phyloP scores from a whole-genome alignment of 92 coral and sea anemone genomes.

The Phenganax marumi region DNA sequence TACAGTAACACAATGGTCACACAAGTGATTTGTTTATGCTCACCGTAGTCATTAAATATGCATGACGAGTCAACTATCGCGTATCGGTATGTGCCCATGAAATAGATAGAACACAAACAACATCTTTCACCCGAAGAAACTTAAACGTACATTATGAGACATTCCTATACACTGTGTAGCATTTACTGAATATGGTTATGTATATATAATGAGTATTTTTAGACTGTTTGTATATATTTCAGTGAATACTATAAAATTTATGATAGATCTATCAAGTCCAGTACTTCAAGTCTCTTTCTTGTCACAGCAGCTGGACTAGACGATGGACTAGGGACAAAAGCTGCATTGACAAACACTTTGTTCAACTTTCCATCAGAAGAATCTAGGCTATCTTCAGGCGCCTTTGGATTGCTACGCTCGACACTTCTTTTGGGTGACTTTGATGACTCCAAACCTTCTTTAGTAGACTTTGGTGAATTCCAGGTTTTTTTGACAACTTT shows the following conservation, averaged over 20 bases:
- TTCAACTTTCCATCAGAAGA: background rate
- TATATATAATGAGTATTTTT: no score
- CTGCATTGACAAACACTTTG: conserved; percentile 32
- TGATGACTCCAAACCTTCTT: no score
- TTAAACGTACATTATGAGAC: background rate
- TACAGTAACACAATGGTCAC: no score
- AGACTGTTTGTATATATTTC: background rate
- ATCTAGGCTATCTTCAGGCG: background rate
- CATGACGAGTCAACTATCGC: background rate
- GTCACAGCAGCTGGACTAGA: conserved; percentile 7
- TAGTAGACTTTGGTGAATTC: no score
- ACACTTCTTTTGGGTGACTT: no score
- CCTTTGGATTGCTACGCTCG: background rate
- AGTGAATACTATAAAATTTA: background rate
- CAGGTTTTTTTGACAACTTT: background rate
- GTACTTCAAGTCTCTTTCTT: background rate
- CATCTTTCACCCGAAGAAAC: background rate
- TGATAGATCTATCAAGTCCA: conserved; percentile 25
- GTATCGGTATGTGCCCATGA: background rate
- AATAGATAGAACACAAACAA: background rate
- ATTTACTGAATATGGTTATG: no score
- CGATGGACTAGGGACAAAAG: conserved; percentile 34
- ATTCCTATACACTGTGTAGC: no score
- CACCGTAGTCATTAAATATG: background rate
- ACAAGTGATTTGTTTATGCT: no score